Base-by-base conservation (phyloP, 2,797 vertebrate species). In the Clarias fuscus region DNA sequence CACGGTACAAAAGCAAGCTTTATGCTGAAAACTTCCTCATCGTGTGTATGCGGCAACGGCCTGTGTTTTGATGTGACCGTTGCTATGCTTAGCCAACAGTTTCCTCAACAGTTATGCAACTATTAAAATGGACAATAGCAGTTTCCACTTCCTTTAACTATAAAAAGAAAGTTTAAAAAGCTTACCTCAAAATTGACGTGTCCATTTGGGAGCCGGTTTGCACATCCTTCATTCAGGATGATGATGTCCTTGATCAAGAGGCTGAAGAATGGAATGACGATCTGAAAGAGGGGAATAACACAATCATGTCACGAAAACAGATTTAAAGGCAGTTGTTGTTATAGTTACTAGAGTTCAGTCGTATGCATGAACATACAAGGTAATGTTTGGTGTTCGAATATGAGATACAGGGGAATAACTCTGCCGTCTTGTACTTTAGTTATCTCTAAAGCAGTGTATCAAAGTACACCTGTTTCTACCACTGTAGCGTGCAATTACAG, bases 181-280 rank as follows among this genome's bases (percentile, higher is more conserved):
- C 90, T 95, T 92, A 99, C 98, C 94, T 98, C 95, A 84, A 99
- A 99, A 93, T 99, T 99, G 93, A 99, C 68, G 0, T 97, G 97
- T 68, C 98, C 97, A 0, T 96, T 98, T 59, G 96, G 95, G 81
- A 99, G 96, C 85, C 95, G 92, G 94, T 95, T 98, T 91, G 94
- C 93, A 89, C 97, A 98, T n/a, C 97, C 96, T 90, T 99, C 97
- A 0, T 99, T 99, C 68, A 99, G 96, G 94, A 99, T 99, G 92
- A 98, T 98, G 91, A 99, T 94, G 89, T 99, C 98, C 94, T 99
- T 99, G 87, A 99, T 97, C 87, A 99, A 91, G 79, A 99, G 95
- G 92, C 98, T 99, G 96, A 99, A 99, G 96, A 99, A 99, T 2
- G 98, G 98, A 90, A 99, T 96, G 89, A 99, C 98, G 0, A 99